A percentile compares a stretch with the other conserved stretches of the same genome.
phyloP scores from a whole-genome alignment of 2,113 vertebrate species.

The Chaetops frenatus region DNA sequence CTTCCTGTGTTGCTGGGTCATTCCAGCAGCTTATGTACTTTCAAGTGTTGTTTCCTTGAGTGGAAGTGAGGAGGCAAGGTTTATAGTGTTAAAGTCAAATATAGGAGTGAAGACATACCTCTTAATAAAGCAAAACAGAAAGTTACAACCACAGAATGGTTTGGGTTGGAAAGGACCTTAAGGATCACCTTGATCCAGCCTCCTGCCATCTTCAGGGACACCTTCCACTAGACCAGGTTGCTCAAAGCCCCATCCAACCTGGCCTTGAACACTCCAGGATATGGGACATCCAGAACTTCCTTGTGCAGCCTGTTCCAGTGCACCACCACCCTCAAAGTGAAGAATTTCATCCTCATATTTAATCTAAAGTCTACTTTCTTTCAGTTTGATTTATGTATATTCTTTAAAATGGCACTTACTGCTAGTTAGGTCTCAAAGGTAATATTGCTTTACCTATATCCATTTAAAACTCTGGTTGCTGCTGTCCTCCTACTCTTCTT shows the following conservation, averaged over 20 bases:
- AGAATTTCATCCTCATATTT: not conserved
- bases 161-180: not conserved
- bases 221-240: not conserved
- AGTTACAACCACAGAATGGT: not conserved
- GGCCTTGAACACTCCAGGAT: not conserved
- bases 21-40: not conserved
- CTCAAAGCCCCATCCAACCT: not conserved
- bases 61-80: not conserved
- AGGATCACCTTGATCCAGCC: fast-evolving
- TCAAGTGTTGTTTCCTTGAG: not conserved
- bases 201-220: no score
- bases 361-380: not conserved
- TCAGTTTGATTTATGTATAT: not conserved
- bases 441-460: not conserved
- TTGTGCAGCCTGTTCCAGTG: not conserved
- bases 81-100: not conserved
- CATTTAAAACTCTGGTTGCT: not conserved
- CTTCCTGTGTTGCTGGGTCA: not conserved
- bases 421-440: not conserved
- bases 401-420: not conserved
- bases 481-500: not conserved
- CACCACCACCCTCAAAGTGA: not conserved
- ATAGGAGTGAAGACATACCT: not conserved
- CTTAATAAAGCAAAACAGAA: not conserved
- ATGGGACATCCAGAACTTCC: not conserved